Percentiles rank a stretch among this genome's conserved stretches.
Conservation (phyloP, 2,888 invertebrate genomes). For the Cryptocephalus moraei region DNA sequence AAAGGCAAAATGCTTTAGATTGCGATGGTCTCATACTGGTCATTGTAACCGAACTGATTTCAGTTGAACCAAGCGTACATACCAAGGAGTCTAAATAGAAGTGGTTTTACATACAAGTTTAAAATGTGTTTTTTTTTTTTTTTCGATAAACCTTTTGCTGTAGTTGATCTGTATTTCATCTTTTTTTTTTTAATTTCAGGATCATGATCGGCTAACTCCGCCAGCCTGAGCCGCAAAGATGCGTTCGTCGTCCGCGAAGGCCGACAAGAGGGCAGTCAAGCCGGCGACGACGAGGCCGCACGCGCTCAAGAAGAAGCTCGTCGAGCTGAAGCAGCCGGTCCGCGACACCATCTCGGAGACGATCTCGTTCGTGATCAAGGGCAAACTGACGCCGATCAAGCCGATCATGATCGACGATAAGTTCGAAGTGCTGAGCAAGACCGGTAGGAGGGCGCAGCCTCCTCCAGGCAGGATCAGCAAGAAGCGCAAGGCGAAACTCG, state of each 20-base stretch:
- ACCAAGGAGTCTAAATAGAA: too few relatives aligned
- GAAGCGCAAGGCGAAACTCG: constrained; percentile 2
- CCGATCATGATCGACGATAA: constrained; percentile 18
- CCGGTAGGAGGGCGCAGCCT: constrained; percentile 5
- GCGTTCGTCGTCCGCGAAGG: constrained; percentile 10
- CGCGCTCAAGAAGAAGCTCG: constrained; percentile 22
- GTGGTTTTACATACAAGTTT: background rate
- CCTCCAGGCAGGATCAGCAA: constrained; percentile 6
- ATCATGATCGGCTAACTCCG: background rate
- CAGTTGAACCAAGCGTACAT: too few relatives aligned
- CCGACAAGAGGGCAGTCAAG: constrained; percentile 9
- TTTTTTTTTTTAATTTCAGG: constrained; percentile 13
- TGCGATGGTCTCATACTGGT: too few relatives aligned
- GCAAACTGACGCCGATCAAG: constrained; percentile 31
- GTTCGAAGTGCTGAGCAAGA: constrained; percentile 16
- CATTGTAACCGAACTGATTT: too few relatives aligned
- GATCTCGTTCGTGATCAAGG: constrained; percentile 35
- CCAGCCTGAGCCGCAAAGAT: constrained; percentile 1
- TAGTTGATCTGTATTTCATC: too few relatives aligned
- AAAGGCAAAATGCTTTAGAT: too few relatives aligned
- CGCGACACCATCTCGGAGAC: constrained; percentile 34
- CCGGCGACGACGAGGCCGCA: constrained; percentile 9
- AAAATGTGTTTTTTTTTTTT: too few relatives aligned
- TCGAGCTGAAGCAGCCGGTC: constrained; percentile 17
- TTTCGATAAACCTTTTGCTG: too few relatives aligned